Percentiles rank a stretch among this genome's conserved stretches.
These are phyloP conservation scores for Sula dactylatra DNA, from an alignment of 2,113 vertebrate species.

Conservation along the genomic window DNA sequence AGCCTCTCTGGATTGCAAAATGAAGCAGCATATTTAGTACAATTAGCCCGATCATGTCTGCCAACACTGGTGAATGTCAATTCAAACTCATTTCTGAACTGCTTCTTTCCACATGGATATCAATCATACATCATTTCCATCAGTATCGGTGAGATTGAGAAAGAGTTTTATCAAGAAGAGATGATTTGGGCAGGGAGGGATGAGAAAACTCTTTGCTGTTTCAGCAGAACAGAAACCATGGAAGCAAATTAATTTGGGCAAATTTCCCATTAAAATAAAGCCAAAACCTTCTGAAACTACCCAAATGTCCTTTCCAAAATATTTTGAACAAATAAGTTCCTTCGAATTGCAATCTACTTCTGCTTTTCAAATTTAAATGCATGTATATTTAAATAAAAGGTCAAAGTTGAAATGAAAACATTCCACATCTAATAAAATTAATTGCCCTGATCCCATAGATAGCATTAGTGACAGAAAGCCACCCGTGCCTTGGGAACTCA, in stretches of 20 bases:
- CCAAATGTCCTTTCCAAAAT: slow-evolving; percentile 12
- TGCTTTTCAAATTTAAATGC: neutral
- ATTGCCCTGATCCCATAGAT: neutral
- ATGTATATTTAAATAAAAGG: neutral
- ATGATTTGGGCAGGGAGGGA: neutral
- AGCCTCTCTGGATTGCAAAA: neutral
- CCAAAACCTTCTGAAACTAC: neutral
- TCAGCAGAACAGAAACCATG: neutral
- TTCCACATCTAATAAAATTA: neutral
- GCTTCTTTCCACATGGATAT: neutral
- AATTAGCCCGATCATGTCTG: neutral
- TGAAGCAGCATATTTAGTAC: neutral
- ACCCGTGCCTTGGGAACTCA: neutral
- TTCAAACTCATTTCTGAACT: neutral
- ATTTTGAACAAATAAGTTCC: neutral
- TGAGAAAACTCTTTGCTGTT: slow-evolving; percentile 18
- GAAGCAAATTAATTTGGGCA: slow-evolving; percentile 39
- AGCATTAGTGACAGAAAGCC: neutral
- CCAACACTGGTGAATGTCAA: neutral
- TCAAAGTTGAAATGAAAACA: neutral
- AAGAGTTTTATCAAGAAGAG: neutral
- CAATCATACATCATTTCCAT: neutral
- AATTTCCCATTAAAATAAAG: slow-evolving; percentile 35
- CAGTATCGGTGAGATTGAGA: neutral
- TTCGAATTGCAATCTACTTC: neutral